phyloP scores from a whole-genome alignment of 2,888 invertebrate species.

The Herminia tarsipennalis region DNA sequence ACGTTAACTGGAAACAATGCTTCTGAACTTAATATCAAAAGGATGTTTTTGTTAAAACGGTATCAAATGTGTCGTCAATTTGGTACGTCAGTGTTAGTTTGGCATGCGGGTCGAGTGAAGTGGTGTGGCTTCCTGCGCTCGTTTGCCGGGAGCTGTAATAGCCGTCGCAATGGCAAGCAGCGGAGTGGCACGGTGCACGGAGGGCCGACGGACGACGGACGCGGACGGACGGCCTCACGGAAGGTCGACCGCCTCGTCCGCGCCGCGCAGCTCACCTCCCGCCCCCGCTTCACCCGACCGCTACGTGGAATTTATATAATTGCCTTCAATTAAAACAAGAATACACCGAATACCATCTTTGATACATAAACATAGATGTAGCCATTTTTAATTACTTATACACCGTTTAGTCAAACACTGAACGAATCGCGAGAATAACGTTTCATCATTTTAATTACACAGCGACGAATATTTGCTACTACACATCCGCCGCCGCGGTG shows the following conservation, averaged over 20 bases:
- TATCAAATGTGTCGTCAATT: conserved; percentile 23
- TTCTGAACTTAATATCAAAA: conserved; percentile 1
- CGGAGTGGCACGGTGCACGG: conserved; percentile 76
- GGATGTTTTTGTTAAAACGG: conserved; percentile 17
- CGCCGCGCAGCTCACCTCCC: conserved; percentile 42
- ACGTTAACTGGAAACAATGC: too few relatives aligned
- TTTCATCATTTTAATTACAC: conserved; percentile 49
- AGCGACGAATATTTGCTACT: conserved; percentile 55
- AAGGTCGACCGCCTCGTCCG: conserved; percentile 78
- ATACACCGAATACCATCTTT: conserved; percentile 64
- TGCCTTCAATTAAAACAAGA: conserved; percentile 80
- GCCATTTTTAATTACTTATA: conserved; percentile 42
- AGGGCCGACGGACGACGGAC: conserved; percentile 49
- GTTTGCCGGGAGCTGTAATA: conserved; percentile 37
- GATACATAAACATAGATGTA: conserved; percentile 46
- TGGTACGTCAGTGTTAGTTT: conserved; percentile 32
- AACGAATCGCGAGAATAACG: conserved; percentile 31
- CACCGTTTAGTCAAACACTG: conserved; percentile 35
- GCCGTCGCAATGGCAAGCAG: conserved; percentile 47
- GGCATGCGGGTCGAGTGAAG: conserved; percentile 36
- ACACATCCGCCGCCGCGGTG: conserved; percentile 40
- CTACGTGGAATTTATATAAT: conserved; percentile 84
- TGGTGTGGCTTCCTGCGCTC: conserved; percentile 37
- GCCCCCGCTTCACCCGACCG: conserved; percentile 57
- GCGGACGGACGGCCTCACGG: conserved; percentile 78